Conservation (phyloP, 2,113 vertebrate genomes). For the Brachyhypopomus occidentalis region DNA sequence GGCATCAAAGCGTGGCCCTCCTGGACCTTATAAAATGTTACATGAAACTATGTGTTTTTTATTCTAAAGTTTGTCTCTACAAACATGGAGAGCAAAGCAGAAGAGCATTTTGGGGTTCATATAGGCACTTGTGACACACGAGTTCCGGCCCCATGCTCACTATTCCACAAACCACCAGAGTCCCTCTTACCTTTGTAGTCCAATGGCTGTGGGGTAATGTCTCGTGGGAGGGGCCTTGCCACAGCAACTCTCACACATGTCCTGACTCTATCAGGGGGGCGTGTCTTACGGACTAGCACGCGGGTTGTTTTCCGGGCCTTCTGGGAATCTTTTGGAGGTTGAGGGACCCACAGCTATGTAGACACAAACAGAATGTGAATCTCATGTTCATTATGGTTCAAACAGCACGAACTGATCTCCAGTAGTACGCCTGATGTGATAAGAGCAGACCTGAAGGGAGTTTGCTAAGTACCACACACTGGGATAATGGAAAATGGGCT, state of each 20-base stretch:
- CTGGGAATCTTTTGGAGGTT: conserved; percentile 51
- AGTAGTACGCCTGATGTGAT: too few species aligned
- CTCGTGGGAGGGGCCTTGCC: conserved; percentile 62
- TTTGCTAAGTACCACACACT: too few species aligned
- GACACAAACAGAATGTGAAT: conserved; percentile 12
- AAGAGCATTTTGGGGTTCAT: too few species aligned
- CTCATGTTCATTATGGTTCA: too few species aligned
- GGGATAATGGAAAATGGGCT: too few species aligned
- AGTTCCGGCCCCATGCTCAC: background rate
- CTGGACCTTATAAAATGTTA: conserved; percentile 61
- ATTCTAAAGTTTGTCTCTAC: background rate
- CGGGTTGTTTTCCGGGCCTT: conserved; percentile 58
- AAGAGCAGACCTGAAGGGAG: too few species aligned
- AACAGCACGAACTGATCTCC: too few species aligned
- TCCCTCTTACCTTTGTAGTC: conserved; percentile 72
- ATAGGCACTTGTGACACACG: too few species aligned
- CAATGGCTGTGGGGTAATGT: conserved; percentile 54
- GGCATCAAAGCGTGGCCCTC: conserved; percentile 64
- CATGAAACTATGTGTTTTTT: background rate
- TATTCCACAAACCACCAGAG: background rate
- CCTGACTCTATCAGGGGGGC: conserved; percentile 55
- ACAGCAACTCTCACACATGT: conserved; percentile 55
- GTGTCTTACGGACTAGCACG: conserved; percentile 66
- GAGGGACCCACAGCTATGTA: conserved; percentile 70
- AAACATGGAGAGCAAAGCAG: too few species aligned